Evolutionary conservation across 2,888 invertebrate genomes (phyloP).

Genomic region (Smittia aterrima): DNA sequence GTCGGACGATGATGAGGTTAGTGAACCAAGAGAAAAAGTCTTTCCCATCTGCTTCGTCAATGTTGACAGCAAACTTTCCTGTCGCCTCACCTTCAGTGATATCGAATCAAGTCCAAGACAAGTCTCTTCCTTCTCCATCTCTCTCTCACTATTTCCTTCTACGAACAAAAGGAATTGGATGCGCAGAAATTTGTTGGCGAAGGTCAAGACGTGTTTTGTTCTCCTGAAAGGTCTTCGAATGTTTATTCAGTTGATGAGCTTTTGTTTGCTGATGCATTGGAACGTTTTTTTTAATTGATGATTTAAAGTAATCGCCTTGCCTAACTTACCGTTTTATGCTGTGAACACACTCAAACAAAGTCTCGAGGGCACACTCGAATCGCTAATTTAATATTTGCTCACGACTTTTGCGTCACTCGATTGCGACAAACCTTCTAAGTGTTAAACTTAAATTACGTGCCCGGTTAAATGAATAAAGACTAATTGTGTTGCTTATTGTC

Average conservation of each 20-base stretch:
- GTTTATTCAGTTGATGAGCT: neutral
- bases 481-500: neutral
- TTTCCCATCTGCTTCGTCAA: too few species aligned
- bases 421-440: neutral
- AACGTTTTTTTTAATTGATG: too few species aligned
- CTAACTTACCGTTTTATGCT: too few species aligned
- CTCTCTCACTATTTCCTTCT: neutral
- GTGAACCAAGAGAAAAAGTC: neutral
- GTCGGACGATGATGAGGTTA: slow-evolving; percentile 13
- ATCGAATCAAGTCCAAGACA: too few species aligned
- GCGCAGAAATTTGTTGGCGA: slow-evolving; percentile 8
- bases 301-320: too few species aligned
- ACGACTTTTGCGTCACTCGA: neutral
- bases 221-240: neutral
- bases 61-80: neutral
- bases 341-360: too few species aligned
- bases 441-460: neutral
- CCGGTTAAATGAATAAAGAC: neutral
- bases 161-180: too few species aligned
- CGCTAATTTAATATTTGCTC: neutral
- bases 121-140: neutral
- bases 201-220: slow-evolving; percentile 10
- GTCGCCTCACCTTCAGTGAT: neutral
- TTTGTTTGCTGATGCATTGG: neutral
- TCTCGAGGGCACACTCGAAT: neutral